A percentile compares a stretch with the other conserved stretches of the same genome.
Conservation (phyloP, 2,888 invertebrate genomes). For the Stenotaenia linearis region DNA sequence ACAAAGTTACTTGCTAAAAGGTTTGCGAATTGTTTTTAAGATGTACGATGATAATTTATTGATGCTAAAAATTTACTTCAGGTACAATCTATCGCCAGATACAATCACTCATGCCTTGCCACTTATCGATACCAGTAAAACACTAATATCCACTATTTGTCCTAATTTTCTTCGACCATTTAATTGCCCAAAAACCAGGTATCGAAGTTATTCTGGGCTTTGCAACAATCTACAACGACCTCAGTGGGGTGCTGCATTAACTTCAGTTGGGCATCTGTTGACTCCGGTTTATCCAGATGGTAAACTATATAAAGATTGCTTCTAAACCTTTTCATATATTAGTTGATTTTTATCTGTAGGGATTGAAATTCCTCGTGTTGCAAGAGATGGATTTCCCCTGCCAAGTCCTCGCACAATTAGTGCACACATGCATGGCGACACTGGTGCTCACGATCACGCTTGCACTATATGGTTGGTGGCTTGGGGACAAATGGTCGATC, state of each 20-base stretch:
- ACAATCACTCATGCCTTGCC: conserved; percentile 83
- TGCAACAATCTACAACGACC: conserved; percentile 85
- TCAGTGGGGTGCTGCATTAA: conserved; percentile 79
- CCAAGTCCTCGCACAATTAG: conserved; percentile 40
- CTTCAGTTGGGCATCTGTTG: conserved; percentile 47
- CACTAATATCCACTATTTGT: conserved; percentile 76
- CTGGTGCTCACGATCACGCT: conserved; percentile 44
- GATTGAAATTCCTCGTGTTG: conserved; percentile 64
- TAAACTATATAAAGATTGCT: too few species aligned
- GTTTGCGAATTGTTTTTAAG: conserved; percentile 50
- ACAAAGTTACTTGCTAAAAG: conserved; percentile 74
- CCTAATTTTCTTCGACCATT: conserved; percentile 82
- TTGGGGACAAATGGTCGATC: conserved; percentile 52
- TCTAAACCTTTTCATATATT: too few species aligned
- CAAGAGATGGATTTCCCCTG: conserved; percentile 44
- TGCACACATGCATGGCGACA: conserved; percentile 36
- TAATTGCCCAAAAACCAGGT: conserved; percentile 81
- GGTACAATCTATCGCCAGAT: conserved; percentile 75
- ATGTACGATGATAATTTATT: neutral
- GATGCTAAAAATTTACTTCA: conserved; percentile 46
- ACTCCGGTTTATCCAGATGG: conserved; percentile 44
- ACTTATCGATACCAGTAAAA: conserved; percentile 79
- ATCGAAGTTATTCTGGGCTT: conserved; percentile 76
- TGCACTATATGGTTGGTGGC: conserved; percentile 38
- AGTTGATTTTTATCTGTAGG: too few species aligned